Evolutionary conservation across 92 coral and sea anemone species (phyloP).

Genomic region (Heteractis magnifica): DNA sequence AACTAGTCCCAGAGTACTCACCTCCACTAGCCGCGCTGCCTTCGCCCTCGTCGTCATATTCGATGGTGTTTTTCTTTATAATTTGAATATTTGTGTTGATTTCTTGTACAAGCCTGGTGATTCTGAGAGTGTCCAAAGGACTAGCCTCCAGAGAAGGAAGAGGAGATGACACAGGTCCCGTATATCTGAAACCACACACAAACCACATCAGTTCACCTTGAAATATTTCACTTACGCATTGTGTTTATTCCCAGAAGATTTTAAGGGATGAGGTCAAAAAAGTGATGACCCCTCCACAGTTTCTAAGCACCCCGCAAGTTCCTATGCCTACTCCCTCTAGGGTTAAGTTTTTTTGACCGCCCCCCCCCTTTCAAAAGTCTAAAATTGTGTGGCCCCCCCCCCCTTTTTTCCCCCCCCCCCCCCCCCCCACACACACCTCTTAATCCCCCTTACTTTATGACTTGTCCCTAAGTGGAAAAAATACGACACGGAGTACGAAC

Average conservation of each 20-base stretch:
- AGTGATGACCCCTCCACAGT: too few species aligned
- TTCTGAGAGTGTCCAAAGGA: conserved; percentile 25
- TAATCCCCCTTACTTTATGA: too few species aligned
- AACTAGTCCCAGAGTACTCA: background rate
- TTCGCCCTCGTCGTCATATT: conserved; percentile 10
- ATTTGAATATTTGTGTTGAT: conserved; percentile 27
- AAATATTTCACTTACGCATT: background rate
- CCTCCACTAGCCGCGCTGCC: conserved; percentile 63
- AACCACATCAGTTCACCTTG: background rate
- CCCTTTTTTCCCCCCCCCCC: too few species aligned
- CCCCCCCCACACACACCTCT: too few species aligned
- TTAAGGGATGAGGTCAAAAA: too few species aligned
- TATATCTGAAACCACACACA: conserved; percentile 29
- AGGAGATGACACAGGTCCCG: conserved; percentile 49
- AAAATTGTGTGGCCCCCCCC: too few species aligned
- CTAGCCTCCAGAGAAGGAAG: conserved; percentile 40
- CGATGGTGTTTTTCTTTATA: conserved; percentile 28
- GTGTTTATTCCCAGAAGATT: background rate
- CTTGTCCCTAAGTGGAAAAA: too few species aligned
- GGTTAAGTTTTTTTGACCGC: too few species aligned
- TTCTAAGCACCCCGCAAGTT: too few species aligned
- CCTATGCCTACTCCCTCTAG: too few species aligned
- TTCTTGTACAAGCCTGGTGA: conserved; percentile 35
- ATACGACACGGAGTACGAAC: too few species aligned
- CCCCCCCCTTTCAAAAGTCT: too few species aligned